Evolutionary conservation across 2,797 vertebrate genomes (phyloP).

Genomic region (Gastrophryne carolinensis): DNA sequence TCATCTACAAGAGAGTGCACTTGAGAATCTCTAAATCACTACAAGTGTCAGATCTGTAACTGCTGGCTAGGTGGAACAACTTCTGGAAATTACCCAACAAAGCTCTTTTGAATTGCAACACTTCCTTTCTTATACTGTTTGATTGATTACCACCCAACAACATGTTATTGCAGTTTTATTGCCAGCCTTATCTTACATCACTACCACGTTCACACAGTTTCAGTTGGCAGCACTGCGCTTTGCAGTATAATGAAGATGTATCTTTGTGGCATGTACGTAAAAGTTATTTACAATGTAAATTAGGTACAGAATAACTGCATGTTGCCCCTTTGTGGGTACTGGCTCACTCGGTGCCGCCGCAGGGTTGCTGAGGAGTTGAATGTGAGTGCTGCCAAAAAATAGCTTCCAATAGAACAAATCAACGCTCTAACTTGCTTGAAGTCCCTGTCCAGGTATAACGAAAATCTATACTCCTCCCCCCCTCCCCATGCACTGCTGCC

Average conservation of each 20-base stretch:
- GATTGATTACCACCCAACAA: neutral
- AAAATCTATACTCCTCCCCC: too few relatives aligned
- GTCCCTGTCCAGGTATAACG: too few relatives aligned
- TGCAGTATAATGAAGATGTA: neutral
- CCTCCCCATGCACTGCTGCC: too few relatives aligned
- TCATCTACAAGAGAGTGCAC: neutral
- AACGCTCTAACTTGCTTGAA: too few relatives aligned
- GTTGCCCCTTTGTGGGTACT: too few relatives aligned
- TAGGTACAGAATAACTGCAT: too few relatives aligned
- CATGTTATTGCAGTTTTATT: neutral
- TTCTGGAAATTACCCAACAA: neutral
- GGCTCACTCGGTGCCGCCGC: too few relatives aligned
- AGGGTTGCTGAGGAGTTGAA: too few relatives aligned
- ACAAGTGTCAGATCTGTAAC: neutral
- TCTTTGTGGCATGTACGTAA: neutral
- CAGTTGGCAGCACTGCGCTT: neutral
- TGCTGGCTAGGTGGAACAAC: neutral
- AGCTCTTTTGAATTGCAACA: conserved; percentile 4
- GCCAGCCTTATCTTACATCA: neutral
- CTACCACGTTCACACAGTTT: neutral
- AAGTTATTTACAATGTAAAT: neutral
- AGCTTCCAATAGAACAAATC: too few relatives aligned
- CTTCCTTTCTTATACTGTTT: neutral
- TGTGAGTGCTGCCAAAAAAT: too few relatives aligned
- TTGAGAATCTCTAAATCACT: neutral